Conservation (phyloP, 1,140 invertebrate species). For the Meloidogyne exigua region DNA sequence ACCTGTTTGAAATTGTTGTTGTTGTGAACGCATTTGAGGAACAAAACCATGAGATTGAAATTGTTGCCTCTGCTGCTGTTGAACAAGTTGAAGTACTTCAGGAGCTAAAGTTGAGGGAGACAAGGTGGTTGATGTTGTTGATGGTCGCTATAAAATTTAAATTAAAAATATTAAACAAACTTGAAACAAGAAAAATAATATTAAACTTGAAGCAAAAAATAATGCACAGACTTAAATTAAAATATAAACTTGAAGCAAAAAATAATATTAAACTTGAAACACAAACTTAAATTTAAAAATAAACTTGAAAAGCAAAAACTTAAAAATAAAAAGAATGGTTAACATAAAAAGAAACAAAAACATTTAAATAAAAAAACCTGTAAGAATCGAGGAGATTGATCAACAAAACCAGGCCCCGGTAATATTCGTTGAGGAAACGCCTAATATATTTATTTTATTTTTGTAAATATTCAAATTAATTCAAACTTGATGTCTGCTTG, state of each 20-base stretch:
- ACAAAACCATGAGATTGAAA: background rate
- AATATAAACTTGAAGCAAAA: too few relatives aligned
- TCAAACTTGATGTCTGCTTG: background rate
- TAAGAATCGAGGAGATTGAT: background rate
- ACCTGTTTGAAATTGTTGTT: too few relatives aligned
- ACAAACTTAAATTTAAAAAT: background rate
- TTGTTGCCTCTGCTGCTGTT: background rate
- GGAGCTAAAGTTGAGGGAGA: background rate
- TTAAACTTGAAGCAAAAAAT: too few relatives aligned
- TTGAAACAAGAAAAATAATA: background rate
- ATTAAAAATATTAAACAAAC: background rate
- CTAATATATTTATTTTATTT: background rate
- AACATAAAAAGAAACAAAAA: background rate
- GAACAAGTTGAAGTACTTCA: background rate
- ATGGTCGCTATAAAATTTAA: background rate
- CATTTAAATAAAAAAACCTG: background rate
- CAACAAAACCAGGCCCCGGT: background rate
- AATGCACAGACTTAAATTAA: too few relatives aligned
- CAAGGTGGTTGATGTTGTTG: background rate
- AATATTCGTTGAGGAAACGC: background rate
- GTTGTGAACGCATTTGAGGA: slow-evolving; percentile 12
- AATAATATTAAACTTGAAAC: background rate
- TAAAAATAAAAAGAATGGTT: background rate
- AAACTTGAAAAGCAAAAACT: too few relatives aligned
- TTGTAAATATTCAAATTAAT: background rate